Base-by-base conservation (phyloP, 2,113 vertebrate genomes). In the Forbesichthys papilliferus region DNA sequence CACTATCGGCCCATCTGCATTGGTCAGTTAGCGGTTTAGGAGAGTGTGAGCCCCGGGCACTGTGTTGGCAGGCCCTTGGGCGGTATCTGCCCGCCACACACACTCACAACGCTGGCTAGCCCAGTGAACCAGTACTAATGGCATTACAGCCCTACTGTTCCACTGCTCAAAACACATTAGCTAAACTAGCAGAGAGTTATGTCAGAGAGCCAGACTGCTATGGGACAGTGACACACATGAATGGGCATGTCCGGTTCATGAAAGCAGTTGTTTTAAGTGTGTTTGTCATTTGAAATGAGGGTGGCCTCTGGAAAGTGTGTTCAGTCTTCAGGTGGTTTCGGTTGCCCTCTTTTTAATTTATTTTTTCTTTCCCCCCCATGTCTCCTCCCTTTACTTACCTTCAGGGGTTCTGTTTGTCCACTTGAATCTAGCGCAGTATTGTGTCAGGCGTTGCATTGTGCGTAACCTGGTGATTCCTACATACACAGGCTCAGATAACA, bases 121-220 rank as follows among this genome's bases (percentile, higher is more conserved):
- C 72, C 74, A 68, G 9, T 85, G 81, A 84, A 77, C 82, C 82
- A 73, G 68, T 65, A 76, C 88, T 89, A 88, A 88, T 51, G 33
- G 88, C 86, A 85, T 90, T 89, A 84, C 72, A 76, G 73, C 64
- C 71, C 67, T 64, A 66, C 72, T 84, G 79, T 85, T 80, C 67
- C 79, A 62, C 68, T 57, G 70, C 48, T 71, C 60, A 55, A 75
- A 62, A 61, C 68, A 75, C 69, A 82, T 20, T 62, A 61, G 59
- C 65, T 75, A 68, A 48, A 71, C 73, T 72, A 65, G 2, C 69
- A 64, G 49, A 51, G 60, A 16, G 48, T 27, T 34, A 52, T 47
- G 57, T 61, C 60, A 48, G 64, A 36, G 68, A 79, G 53, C 75
- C 68, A 79, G 78, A 9, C 68, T 67, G 49, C 49, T 61, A 83